A percentile compares a stretch with the other conserved stretches of the same genome.
These are phyloP conservation scores for Plumapathes pennacea DNA, from an alignment of 92 coral and sea anemone species.

Conservation along the genomic window DNA sequence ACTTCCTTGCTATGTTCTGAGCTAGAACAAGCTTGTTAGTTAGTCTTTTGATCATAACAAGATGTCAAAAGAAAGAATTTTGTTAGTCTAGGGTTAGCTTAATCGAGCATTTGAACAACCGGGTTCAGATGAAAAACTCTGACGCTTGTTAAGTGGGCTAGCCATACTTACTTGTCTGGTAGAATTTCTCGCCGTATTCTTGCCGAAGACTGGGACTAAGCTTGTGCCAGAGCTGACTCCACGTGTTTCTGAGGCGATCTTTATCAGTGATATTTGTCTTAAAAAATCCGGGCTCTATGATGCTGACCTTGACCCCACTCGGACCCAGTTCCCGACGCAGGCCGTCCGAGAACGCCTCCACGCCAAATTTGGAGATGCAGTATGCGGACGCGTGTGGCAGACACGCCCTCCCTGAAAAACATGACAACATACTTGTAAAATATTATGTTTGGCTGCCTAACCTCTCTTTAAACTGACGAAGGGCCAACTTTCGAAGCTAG, in stretches of 20 bases:
- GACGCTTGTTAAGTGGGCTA: neutral
- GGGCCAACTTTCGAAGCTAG: too few species aligned
- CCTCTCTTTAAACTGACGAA: too few species aligned
- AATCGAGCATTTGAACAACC: too few species aligned
- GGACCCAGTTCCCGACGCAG: slow-evolving; percentile 78
- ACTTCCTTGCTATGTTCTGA: too few species aligned
- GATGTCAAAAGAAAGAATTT: too few species aligned
- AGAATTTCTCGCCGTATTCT: slow-evolving; percentile 83
- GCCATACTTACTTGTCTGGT: slow-evolving; percentile 57
- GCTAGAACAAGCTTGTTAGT: too few species aligned
- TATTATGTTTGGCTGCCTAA: too few species aligned
- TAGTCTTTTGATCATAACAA: too few species aligned
- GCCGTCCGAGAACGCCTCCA: slow-evolving; percentile 93
- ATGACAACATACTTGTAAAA: too few species aligned
- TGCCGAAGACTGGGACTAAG: slow-evolving; percentile 48
- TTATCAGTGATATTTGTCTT: slow-evolving; percentile 66
- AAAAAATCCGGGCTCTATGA: slow-evolving; percentile 94
- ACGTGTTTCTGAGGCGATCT: slow-evolving; percentile 32
- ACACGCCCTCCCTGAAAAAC: slow-evolving; percentile 65
- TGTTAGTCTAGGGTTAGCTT: too few species aligned
- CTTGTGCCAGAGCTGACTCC: slow-evolving; percentile 64
- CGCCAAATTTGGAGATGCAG: slow-evolving; percentile 79
- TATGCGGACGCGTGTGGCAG: slow-evolving; percentile 76
- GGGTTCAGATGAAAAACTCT: too few species aligned
- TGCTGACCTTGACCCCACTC: slow-evolving; percentile 61